Conservation (phyloP, 2,113 vertebrate genomes). For the Scolopax mira region DNA sequence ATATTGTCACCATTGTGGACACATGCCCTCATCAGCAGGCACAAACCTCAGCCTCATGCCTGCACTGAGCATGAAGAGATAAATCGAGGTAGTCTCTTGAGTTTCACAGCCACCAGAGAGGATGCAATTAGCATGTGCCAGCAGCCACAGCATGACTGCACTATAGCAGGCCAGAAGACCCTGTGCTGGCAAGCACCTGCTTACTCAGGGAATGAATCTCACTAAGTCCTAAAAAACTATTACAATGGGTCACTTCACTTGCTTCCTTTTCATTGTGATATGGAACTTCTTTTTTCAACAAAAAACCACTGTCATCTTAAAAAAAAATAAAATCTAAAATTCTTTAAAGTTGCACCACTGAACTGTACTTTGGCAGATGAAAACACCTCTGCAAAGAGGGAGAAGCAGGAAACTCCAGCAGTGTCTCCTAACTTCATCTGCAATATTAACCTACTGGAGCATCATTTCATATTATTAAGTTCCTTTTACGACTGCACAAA, state of each 20-base stretch:
- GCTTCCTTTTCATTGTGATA: neutral
- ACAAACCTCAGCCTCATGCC: neutral
- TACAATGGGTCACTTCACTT: neutral
- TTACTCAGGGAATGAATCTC: fast-evolving
- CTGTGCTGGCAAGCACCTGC: fast-evolving
- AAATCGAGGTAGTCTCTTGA: neutral
- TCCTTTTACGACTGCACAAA: neutral
- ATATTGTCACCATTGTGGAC: neutral
- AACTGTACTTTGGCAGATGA: neutral
- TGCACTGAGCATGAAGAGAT: neutral
- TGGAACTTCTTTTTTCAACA: neutral
- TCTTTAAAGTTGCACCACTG: neutral
- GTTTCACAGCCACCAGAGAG: neutral
- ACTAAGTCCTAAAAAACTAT: neutral
- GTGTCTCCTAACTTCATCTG: neutral
- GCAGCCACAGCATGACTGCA: fast-evolving
- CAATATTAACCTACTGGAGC: neutral
- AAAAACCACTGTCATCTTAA: neutral
- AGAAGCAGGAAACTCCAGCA: neutral
- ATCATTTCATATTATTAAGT: neutral
- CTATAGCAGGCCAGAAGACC: neutral
- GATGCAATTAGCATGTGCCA: neutral
- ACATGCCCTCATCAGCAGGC: neutral
- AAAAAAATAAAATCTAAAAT: neutral
- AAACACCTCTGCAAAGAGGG: neutral